Conservation (phyloP, 2,888 invertebrate species). For the Caenorhabditis afra region DNA sequence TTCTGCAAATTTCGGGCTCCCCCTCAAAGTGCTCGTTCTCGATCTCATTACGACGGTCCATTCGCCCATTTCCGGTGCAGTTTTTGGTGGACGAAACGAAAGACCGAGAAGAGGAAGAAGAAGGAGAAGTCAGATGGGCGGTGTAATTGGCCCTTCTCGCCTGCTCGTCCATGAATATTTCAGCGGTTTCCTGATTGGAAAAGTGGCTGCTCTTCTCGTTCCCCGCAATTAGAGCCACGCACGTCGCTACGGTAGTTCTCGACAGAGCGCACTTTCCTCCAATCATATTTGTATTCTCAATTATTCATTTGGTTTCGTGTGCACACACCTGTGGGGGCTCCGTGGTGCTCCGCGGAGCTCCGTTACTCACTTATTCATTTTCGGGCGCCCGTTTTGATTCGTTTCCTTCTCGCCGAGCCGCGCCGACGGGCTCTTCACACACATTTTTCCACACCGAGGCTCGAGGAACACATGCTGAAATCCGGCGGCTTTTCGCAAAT, state of each 20-base stretch:
- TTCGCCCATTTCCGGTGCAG: constrained; percentile 23
- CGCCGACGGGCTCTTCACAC: constrained; percentile 10
- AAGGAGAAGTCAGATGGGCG: neutral
- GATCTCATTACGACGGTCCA: constrained; percentile 22
- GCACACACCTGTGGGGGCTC: constrained; percentile 26
- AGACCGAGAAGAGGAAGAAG: no score
- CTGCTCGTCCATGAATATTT: constrained; percentile 46
- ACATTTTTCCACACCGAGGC: constrained; percentile 51
- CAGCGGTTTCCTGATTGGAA: constrained; percentile 48
- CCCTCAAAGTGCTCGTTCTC: constrained; percentile 3
- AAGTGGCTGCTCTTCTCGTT: constrained; percentile 7
- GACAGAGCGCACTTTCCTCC: constrained; percentile 23
- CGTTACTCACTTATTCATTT: constrained; percentile 55
- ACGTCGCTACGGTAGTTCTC: constrained; percentile 1
- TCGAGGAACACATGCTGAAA: constrained; percentile 27
- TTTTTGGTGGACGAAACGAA: neutral
- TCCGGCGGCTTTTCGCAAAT: constrained; percentile 42
- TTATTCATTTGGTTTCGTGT: constrained; percentile 49
- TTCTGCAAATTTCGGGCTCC: neutral
- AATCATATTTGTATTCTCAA: constrained; percentile 42
- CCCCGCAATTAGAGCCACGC: neutral
- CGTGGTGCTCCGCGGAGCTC: no score
- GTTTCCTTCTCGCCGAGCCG: constrained; percentile 27
- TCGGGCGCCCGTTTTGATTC: constrained; percentile 52
- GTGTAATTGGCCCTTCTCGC: constrained; percentile 30